Percentiles rank a stretch among this genome's conserved stretches.
Conservation (phyloP, 2,113 vertebrate genomes). For the Trinectes maculatus region DNA sequence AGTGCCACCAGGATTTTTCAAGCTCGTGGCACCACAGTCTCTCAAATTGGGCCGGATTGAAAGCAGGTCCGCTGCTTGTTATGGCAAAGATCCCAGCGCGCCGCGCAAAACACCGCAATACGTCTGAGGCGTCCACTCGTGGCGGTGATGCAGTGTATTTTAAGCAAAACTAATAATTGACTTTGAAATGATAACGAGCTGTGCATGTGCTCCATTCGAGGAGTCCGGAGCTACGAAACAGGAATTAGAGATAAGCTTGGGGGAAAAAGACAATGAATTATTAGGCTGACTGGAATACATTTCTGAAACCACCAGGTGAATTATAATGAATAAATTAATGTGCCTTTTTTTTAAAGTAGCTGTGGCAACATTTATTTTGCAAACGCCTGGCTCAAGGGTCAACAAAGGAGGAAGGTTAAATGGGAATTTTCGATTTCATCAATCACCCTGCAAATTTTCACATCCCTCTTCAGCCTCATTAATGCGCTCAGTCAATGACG, state of each 20-base stretch:
- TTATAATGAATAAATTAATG: constrained; percentile 17
- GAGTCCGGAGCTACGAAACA: background rate
- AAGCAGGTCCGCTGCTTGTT: constrained; percentile 49
- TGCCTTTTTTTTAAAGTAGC: background rate
- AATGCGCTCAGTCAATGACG: constrained; percentile 31
- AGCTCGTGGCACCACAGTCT: constrained; percentile 40
- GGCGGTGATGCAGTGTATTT: constrained; percentile 48
- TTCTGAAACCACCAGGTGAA: constrained; percentile 4
- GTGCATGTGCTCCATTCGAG: constrained; percentile 15
- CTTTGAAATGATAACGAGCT: constrained; percentile 37
- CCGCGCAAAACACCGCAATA: constrained; percentile 43
- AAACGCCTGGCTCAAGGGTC: constrained; percentile 38
- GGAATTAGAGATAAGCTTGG: background rate
- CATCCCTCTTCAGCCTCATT: constrained; percentile 52
- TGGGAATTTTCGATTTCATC: constrained; percentile 39
- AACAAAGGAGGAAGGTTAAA: constrained; percentile 15
- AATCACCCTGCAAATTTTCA: constrained; percentile 41
- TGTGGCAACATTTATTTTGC: constrained; percentile 8
- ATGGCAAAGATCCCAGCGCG: constrained; percentile 13
- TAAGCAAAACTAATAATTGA: constrained; percentile 45
- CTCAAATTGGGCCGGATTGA: constrained; percentile 66
- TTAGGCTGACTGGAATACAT: background rate
- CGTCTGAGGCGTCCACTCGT: constrained; percentile 9
- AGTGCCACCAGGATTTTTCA: constrained; percentile 44
- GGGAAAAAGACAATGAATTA: background rate